These are phyloP conservation scores for Oncopodura yosiiana DNA, from an alignment of 1,140 invertebrate species.

Conservation along the genomic window DNA sequence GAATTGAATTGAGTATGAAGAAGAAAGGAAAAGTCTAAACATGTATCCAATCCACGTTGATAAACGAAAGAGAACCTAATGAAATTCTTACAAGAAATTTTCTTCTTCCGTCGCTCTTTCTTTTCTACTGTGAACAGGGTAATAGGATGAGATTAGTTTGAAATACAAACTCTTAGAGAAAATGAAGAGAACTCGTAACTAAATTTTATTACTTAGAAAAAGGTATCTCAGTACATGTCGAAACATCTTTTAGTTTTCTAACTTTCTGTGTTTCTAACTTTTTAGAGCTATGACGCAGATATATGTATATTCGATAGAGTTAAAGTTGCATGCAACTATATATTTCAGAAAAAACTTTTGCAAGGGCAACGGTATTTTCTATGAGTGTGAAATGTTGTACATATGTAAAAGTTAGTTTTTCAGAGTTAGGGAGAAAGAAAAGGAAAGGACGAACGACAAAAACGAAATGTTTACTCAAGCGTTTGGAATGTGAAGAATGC, in stretches of 20 bases:
- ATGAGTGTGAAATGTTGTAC: not conserved
- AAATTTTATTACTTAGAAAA: constrained; percentile 3
- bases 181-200: not conserved
- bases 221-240: not conserved
- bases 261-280: constrained; percentile 8
- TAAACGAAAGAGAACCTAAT: constrained; percentile 17
- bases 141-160: constrained; percentile 28
- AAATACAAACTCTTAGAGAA: not conserved
- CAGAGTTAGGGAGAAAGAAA: not conserved
- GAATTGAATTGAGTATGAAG: constrained; percentile 14
- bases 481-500: constrained; percentile 28
- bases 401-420: not conserved
- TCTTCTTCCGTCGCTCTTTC: constrained; percentile 7
- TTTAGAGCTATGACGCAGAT: not conserved
- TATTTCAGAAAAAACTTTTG: not conserved
- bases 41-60: too few species aligned
- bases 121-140: constrained; percentile 27
- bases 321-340: constrained; percentile 3
- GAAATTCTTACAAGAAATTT: constrained; percentile 21
- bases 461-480: constrained; percentile 30
- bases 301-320: not conserved
- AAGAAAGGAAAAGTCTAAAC: constrained; percentile 6
- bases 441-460: not conserved
- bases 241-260: not conserved
- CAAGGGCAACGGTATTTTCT: not conserved